Percentiles rank a stretch among this genome's conserved stretches.
Conservation (phyloP, 1,140 invertebrate genomes). For the Chironomus striatipennis region DNA sequence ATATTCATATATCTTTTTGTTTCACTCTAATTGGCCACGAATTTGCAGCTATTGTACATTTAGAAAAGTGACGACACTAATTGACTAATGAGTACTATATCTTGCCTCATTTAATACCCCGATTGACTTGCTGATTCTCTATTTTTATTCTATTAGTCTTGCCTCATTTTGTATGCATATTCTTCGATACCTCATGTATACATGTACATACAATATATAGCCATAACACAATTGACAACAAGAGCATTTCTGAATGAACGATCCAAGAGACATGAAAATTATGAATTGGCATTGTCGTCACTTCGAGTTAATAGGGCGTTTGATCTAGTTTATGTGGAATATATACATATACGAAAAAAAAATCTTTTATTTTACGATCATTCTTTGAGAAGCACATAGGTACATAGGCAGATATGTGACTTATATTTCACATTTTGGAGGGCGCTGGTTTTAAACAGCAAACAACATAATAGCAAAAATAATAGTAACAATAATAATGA, state of each 20-base stretch:
- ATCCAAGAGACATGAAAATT: background rate
- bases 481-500: background rate
- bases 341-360: background rate
- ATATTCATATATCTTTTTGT: background rate
- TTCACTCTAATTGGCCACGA: conserved; percentile 21
- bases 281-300: background rate
- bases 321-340: conserved; percentile 12
- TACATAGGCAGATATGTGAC: background rate
- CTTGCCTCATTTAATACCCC: background rate
- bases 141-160: background rate
- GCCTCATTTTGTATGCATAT: background rate
- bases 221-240: background rate
- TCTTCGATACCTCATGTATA: background rate
- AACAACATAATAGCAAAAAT: background rate
- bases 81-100: conserved; percentile 4
- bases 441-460: background rate
- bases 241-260: background rate
- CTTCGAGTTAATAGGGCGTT: conserved; percentile 17
- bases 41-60: background rate
- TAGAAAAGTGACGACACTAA: background rate
- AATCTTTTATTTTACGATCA: too few species aligned
- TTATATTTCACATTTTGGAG: background rate
- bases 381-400: background rate
- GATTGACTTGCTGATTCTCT: background rate
- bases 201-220: background rate